Evolutionary conservation across 2,888 invertebrate genomes (phyloP), one percentile per base, ranked within the genome.

Genomic region (Cheilosia grossa): DNA sequence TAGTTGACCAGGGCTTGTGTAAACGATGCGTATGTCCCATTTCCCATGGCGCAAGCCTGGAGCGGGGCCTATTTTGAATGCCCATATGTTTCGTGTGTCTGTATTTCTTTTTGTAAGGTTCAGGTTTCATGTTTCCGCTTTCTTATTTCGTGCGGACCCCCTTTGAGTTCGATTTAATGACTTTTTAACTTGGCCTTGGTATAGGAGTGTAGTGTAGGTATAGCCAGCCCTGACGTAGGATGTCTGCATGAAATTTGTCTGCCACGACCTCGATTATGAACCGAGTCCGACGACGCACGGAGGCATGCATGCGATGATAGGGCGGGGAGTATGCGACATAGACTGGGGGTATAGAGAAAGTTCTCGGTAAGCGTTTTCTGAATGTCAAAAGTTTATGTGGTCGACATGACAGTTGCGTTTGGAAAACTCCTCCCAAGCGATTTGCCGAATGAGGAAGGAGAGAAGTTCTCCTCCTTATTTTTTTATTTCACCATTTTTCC

Each of bases 321-420:
- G 24, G 19, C 13, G 64, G 9, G 17, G 6, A 19, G 33, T n/a
- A 6, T 24, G 47, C 4, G 21, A 9, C 47, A 33, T 1, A 69
- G 27, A 49, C 47, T 49, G 61, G 47, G n/a, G 27, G 19, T 15
- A 13, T 47, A 42, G 54, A 63, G 54, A 63, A 78, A 74, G 61
- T 73, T 78, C 61, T 66, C 53, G 40, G 49, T 73, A 72, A 74
- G 79, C 74, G 64, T 59, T 79, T 77, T 70, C 53, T 42, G 69
- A 70, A 59, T 83, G 79, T 75, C 64, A 83, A 83, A 83, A 83
- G 70, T 79, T 83, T 79, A 42, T 83, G 83, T 49, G 79, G 83
- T 74, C 74, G 58, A 66, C 58, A 83, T 70, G 83, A 79, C 83
- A 79, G 79, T 83, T 83, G 69, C 69, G 63, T 64, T 69, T 51